These are phyloP conservation scores for Maccullochella peelii DNA, from an alignment of 2,113 vertebrate genomes.

Conservation along the genomic window DNA sequence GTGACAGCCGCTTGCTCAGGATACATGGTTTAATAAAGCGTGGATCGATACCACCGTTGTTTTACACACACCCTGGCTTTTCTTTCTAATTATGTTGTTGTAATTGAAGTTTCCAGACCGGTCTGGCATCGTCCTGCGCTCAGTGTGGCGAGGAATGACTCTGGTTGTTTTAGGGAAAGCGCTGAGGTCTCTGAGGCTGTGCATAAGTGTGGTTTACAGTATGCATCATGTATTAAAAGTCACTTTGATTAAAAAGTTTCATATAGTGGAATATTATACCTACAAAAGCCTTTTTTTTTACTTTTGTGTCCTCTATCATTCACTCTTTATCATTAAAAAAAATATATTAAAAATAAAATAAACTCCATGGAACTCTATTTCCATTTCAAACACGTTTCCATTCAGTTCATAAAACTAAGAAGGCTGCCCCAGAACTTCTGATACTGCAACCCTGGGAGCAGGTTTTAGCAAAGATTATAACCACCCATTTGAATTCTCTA, in stretches of 20 bases:
- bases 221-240: background rate
- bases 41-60: conserved; percentile 48
- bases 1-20: conserved; percentile 43
- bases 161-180: background rate
- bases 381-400: background rate
- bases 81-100: conserved; percentile 52
- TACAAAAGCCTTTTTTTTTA: background rate
- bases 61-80: conserved; percentile 34
- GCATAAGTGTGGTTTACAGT: background rate
- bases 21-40: conserved; percentile 65
- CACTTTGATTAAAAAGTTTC: background rate
- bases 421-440: background rate
- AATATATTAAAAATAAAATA: background rate
- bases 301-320: background rate
- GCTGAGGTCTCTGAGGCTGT: background rate
- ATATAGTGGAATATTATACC: background rate
- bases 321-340: background rate
- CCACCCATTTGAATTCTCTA: conserved; percentile 9
- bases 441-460: background rate
- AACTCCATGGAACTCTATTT: background rate
- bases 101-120: conserved; percentile 49
- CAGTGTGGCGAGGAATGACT: background rate
- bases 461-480: conserved; percentile 11
- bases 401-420: background rate
- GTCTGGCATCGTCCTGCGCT: background rate